Base-by-base conservation (phyloP, 1,140 invertebrate species). In the Apis florea region DNA sequence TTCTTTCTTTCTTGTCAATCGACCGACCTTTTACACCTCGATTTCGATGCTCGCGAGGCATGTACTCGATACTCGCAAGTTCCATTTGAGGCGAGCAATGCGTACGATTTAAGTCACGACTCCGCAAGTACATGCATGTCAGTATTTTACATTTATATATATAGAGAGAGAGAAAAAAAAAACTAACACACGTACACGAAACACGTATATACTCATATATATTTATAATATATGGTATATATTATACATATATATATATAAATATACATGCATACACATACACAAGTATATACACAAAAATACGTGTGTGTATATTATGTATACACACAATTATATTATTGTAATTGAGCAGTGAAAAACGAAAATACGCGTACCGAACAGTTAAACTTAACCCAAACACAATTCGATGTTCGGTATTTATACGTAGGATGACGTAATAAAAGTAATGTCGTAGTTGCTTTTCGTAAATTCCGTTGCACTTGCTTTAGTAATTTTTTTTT, bases 61-160 rank as follows among this genome's bases (percentile, higher is more conserved):
- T 64, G 26, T 26, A 83, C 49, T n/a, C n/a, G 21, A 54, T n/a
- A 63, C 26, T 77, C 53, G 64, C 40, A 19, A 13, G 21, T 71
- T 71, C 3, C 26, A n/a, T 59, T n/a, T 26, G 15, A 58, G 21
- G 31, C 69, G 17, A 79, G 69, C 6, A 73, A 73, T 73, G 69
- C 69, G 69, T 49, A 86, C 83, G 71, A 61, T 61, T 79, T 86
- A 79, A 79, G 63, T 79, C 68, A 79, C 68, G 66, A 85, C 59
- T 85, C 56, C 61, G 84, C 66, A 86, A 69, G 40, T 79, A 86
- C 84, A 86, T 85, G 81, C 84, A 86, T 86, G 84, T 83, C 85
- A 86, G 85, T 86, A 86, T 86, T 86, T 86, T 86, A 86, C 82
- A 86, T 73, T 79, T 83, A 86, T 72, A 75, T n/a, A 79, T 86